phyloP scores from a whole-genome alignment of 2,888 invertebrate genomes.

The Reticulitermes lucifugus region DNA sequence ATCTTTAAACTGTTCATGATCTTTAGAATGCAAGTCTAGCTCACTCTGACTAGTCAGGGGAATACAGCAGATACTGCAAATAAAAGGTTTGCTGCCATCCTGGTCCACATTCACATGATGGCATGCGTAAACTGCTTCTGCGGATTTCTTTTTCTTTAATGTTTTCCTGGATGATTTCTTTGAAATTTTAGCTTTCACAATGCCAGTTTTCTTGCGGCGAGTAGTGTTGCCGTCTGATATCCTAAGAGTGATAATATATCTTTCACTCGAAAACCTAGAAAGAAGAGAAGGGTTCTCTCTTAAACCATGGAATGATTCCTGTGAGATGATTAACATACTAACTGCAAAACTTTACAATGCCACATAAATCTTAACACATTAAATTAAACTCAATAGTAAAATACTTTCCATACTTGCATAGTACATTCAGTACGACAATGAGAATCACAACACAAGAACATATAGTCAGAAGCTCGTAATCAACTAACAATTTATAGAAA shows the following conservation, averaged over 20 bases:
- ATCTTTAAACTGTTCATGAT: constrained; percentile 11
- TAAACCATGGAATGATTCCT: background rate
- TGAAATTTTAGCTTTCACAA: constrained; percentile 29
- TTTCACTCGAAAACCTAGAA: constrained; percentile 50
- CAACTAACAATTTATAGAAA: too few relatives aligned
- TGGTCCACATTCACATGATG: constrained; percentile 7
- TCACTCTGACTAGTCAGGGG: constrained; percentile 20
- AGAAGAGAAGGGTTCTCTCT: constrained; percentile 49
- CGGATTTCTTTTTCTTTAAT: constrained; percentile 1
- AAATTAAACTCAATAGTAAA: background rate
- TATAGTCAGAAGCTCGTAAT: too few relatives aligned
- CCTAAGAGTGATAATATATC: constrained; percentile 37
- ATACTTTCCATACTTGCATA: too few relatives aligned
- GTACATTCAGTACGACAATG: too few relatives aligned
- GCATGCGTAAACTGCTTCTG: background rate
- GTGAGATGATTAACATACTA: background rate
- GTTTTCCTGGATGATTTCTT: constrained; percentile 34
- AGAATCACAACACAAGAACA: too few relatives aligned
- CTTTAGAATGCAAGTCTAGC: constrained; percentile 35
- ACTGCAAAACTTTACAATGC: background rate
- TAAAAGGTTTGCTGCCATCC: constrained; percentile 22
- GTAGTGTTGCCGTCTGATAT: constrained; percentile 36
- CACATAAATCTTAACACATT: background rate
- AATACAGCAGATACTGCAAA: constrained; percentile 38
- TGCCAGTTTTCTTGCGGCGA: constrained; percentile 24